Evolutionary conservation across 2,797 vertebrate genomes (phyloP), one percentile per base, ranked within the genome.

Genomic region (Tenualosa ilisha): DNA sequence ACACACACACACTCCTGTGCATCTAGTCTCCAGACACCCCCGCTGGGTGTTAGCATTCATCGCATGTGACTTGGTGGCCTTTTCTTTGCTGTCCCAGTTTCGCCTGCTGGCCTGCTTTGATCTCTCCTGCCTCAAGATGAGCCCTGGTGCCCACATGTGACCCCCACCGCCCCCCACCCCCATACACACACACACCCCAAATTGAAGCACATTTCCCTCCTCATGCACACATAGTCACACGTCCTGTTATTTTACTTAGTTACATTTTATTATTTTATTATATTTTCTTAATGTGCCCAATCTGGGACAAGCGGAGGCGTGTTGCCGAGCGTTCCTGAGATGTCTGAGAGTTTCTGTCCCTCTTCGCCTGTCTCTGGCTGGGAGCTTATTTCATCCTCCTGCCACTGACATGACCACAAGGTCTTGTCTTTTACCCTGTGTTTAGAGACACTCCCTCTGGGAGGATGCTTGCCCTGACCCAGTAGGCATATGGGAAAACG

Each of bases 401-500:
- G 31, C 68, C 68, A 40, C 31, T 31, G 26, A 37, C 68, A 20
- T 31, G 68, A 75, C 68, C 31, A 13, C 68, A 75, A 40, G 68
- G 9, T 31, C 68, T 75, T 75, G 68, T 75, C 68, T 75, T 37
- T 20, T 20, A 40, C 31, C 68, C 68, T 75, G 37, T 75, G 68
- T 37, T 37, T 37, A 43, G 12, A 17, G 37, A 2, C 68, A 0
- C 68, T 75, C 37, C 68, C 68, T 40, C 68, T 43, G 68, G 68
- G 68, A 75, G 68, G 31, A 75, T 40, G 31, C 31, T 17, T 37
- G 12, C 15, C 68, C 68, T 31, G 31, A 75, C 68, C 68, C 68
- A 75, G 68, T 17, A 75, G 68, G 31, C 68, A 75, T 75, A 75
- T 75, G 68, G 68, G 37, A 43, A 75, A 75, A 37, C 15, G 31